Base-by-base conservation (phyloP, 2,888 invertebrate genomes). In the Temnothorax unifasciatus region DNA sequence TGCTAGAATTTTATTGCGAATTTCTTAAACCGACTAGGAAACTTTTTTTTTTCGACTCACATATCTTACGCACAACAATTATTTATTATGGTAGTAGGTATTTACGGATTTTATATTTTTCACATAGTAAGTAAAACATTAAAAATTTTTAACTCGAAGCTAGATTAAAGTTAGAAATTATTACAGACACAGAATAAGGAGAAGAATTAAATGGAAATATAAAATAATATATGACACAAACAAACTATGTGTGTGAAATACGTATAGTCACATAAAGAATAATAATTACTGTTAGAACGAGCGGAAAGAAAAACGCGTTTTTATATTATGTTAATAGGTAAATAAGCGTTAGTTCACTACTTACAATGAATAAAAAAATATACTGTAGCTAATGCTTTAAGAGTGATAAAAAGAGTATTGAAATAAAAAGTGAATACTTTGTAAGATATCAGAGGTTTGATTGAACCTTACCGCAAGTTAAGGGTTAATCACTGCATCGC, bases 401-500 rank as follows among this genome's bases (percentile, higher is more conserved):
- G 25, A 34, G n/a, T 25, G n/a, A 13, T 13, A 54, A 4, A 18
- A 54, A 54, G 34, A 54, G 25, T 21, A 34, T 8, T 18, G 11
- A 66, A 69, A 25, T 25, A 44, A 21, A 38, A 44, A 57, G 41
- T 21, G 29, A 21, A 18, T 69, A 44, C 34, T 47, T 44, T 11
- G 13, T 47, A 73, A 79, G 59, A 74, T 59, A 47, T 68, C 66
- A 18, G 44, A 47, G 38, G 25, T 52, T 11, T 4, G 77, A 81
- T 74, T 59, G 38, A 77, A 69, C 18, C n/a, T 47, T 44, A 13
- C 74, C 4, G 38, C 47, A 61, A 84, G 87, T 87, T 81, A 81
- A 59, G 75, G 59, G 74, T 90, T 90, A 90, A 90, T 90, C 91
- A 91, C 87, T 87, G 87, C 76, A 79, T 52, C 76, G 83, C 77